phyloP scores from a whole-genome alignment of 2,113 vertebrate genomes.

The Neomonachus schauinslandi region DNA sequence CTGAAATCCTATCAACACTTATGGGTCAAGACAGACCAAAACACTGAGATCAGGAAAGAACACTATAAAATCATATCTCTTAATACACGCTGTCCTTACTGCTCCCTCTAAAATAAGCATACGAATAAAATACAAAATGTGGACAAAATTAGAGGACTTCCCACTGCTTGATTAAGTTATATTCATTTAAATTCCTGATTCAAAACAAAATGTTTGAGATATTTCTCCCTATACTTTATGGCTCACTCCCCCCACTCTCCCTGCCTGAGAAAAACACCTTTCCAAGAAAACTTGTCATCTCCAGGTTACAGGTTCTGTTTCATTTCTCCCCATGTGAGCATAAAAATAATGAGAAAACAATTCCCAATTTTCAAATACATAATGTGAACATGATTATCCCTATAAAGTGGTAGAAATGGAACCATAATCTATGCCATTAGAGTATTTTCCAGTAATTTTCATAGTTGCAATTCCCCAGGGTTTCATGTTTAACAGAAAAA shows the following conservation, averaged over 20 bases:
- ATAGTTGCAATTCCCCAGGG: not conserved
- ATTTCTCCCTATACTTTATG: not conserved
- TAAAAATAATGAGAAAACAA: not conserved
- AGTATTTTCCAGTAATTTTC: not conserved
- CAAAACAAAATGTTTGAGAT: not conserved
- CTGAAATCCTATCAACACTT: not conserved
- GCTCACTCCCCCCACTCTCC: not conserved
- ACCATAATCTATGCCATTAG: not conserved
- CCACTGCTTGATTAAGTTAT: not conserved
- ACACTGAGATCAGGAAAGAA: not conserved
- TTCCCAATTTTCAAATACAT: not conserved
- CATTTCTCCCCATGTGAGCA: not conserved
- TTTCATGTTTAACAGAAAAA: not conserved
- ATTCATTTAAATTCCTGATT: constrained; percentile 26
- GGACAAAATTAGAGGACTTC: not conserved
- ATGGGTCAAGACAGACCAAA: not conserved
- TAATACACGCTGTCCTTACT: not conserved
- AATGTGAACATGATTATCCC: not conserved
- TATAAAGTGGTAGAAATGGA: not conserved
- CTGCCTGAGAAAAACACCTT: not conserved
- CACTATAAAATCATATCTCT: not conserved
- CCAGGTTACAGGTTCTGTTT: not conserved
- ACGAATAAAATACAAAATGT: not conserved
- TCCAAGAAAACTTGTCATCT: not conserved
- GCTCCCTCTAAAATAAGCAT: not conserved